Percentiles rank a stretch among this genome's conserved stretches.
Conservation (phyloP, 2,888 invertebrate genomes). For the Hydroisotoma schaefferi region DNA sequence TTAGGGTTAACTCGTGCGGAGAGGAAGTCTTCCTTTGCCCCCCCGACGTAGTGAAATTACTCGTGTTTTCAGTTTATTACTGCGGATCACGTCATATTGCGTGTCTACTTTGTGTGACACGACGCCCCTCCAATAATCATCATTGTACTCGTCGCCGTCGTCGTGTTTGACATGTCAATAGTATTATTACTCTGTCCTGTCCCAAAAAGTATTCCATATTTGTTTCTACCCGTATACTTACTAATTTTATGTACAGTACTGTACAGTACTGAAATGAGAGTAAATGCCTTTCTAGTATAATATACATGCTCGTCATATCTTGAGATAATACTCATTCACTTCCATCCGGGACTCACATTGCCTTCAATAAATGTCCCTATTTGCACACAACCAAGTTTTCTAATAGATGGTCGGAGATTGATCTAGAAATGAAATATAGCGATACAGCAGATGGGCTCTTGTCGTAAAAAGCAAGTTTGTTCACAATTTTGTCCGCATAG, state of each 20-base stretch:
- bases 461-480: neutral
- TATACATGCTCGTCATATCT: too few species aligned
- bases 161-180: constrained; percentile 47
- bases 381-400: too few species aligned
- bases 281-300: too few species aligned
- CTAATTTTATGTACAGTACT: neutral
- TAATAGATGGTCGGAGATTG: neutral
- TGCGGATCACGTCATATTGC: constrained; percentile 43
- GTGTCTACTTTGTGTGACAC: constrained; percentile 40
- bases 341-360: too few species aligned
- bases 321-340: too few species aligned
- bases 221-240: neutral
- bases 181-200: too few species aligned
- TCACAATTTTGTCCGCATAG: neutral
- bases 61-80: constrained; percentile 43
- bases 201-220: too few species aligned
- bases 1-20: constrained; percentile 40
- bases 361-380: too few species aligned
- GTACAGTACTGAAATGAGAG: too few species aligned
- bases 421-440: neutral
- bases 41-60: constrained; percentile 23
- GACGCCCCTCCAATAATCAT: constrained; percentile 47
- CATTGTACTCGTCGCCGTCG: constrained; percentile 26
- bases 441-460: constrained; percentile 6
- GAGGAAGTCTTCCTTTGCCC: constrained; percentile 24